phyloP scores from a whole-genome alignment of 1,140 invertebrate species.

The Drosophila punjabiensis region DNA sequence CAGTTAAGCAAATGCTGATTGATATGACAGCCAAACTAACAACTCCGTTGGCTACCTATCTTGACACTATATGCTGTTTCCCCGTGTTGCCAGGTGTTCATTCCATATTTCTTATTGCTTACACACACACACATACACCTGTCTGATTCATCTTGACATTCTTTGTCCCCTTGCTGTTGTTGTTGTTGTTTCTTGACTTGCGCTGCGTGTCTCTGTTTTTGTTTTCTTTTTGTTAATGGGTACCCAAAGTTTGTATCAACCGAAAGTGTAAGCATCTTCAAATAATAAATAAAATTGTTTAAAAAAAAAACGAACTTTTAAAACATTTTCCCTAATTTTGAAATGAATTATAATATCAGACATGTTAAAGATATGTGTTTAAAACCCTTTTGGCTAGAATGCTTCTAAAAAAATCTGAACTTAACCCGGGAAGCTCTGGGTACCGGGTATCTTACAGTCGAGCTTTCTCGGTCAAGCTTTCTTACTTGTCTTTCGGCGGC shows the following conservation, averaged over 20 bases:
- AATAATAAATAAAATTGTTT: too few species aligned
- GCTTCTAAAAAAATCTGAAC: not conserved
- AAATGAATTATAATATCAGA: not conserved
- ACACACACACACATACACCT: conserved; percentile 25
- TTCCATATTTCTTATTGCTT: conserved; percentile 20
- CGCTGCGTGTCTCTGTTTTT: conserved; percentile 6
- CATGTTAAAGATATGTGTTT: not conserved
- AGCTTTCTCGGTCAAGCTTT: not conserved
- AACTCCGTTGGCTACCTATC: conserved; percentile 14
- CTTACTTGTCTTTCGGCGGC: not conserved
- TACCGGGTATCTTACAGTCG: not conserved
- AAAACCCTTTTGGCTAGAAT: not conserved
- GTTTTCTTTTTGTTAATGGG: not conserved
- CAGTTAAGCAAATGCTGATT: conserved; percentile 69
- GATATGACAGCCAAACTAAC: conserved; percentile 51
- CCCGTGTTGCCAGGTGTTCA: conserved; percentile 5
- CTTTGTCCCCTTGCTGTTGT: conserved; percentile 22
- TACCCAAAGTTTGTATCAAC: not conserved
- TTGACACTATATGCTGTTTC: conserved; percentile 18
- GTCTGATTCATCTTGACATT: conserved; percentile 51
- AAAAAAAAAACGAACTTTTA: too few species aligned
- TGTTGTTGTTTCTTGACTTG: conserved; percentile 16
- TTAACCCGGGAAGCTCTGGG: not conserved
- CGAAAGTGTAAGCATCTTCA: too few species aligned
- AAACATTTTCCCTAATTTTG: too few species aligned